Evolutionary conservation across 2,113 vertebrate species (phyloP), one percentile per base, ranked within the genome.

Genomic region (Noturus placidus): DNA sequence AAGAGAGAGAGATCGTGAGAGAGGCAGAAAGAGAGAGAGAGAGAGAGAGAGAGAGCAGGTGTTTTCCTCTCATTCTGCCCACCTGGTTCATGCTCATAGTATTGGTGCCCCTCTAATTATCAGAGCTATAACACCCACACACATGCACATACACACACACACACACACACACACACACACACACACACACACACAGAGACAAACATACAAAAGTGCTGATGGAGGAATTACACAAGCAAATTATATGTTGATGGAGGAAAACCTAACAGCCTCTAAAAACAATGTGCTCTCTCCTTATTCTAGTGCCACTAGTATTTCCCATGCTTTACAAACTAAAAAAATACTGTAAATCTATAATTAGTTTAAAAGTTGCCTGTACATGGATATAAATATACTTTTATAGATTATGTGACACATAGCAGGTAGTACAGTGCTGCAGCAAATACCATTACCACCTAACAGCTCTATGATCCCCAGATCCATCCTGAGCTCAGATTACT

Each of bases 1-100:
- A 2, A 69, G 33, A 82, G 80, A 59, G 74, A 54, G 63, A 33
- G 42, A 80, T n/a, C n/a, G n/a, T n/a, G 76, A 22, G 5, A 61
- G 33, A 82, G 80, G n/a, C n/a, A 59, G 74, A 59, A 46, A 80
- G 61, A 33, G 38, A 80, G 76, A 22, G 5, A 69, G 30, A 82
- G 80, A 57, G 74, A 59, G 56, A 80, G 83, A 46, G 15, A 77
- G 83, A 82, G 42, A 80, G 83, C 54, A 86, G 86, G 85, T 87
- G 69, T 83, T 83, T 85, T 8, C 50, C n/a, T 57, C 27, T 74
- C 11, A 76, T 77, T 87, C 52, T 89, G 82, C 6, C 13, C 85
- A 90, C 89, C 85, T 90, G 88, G 87, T 65, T 61, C 4, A 13
- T 11, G 50, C 81, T 77, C n/a, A 70, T 80, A 67, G 59, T 30